These are phyloP conservation scores for Sceloporus undulatus DNA, from an alignment of 2,113 vertebrate genomes.

Conservation along the genomic window DNA sequence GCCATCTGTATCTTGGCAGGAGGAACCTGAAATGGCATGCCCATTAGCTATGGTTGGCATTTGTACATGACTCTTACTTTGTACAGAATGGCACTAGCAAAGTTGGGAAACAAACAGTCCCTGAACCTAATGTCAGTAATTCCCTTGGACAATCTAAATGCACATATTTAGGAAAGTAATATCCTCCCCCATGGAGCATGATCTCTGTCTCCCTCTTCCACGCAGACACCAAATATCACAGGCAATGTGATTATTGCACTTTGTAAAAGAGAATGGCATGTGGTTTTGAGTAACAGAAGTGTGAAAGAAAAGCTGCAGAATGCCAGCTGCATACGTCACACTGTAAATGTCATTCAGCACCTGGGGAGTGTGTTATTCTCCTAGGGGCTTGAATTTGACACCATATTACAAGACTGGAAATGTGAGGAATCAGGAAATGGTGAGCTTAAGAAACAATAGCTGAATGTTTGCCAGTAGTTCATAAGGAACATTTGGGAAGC, in stretches of 20 bases:
- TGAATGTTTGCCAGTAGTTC: background rate
- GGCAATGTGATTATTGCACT: background rate
- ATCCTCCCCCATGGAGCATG: constrained; percentile 18
- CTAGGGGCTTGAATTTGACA: constrained; percentile 4
- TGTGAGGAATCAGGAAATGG: constrained; percentile 27
- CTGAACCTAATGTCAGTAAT: constrained; percentile 62
- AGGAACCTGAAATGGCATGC: background rate
- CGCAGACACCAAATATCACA: constrained; percentile 12
- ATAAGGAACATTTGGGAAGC: background rate
- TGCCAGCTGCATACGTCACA: fast-evolving
- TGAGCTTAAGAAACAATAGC: background rate
- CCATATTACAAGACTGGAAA: constrained; percentile 7
- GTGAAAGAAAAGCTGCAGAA: background rate
- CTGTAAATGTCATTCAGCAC: constrained; percentile 45
- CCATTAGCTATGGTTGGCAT: constrained; percentile 2
- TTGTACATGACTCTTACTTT: background rate
- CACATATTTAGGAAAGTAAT: constrained; percentile 57
- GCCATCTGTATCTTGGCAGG: constrained; percentile 15
- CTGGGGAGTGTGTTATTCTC: background rate
- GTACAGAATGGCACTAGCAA: constrained; percentile 56
- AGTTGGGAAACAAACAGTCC: constrained; percentile 43
- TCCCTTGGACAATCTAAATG: constrained; percentile 64
- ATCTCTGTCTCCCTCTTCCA: constrained; percentile 1
- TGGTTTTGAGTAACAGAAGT: constrained; percentile 15
- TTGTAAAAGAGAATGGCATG: constrained; percentile 37